Conservation (phyloP, 1,140 invertebrate species). For the Lamellibrachia luymesi region DNA sequence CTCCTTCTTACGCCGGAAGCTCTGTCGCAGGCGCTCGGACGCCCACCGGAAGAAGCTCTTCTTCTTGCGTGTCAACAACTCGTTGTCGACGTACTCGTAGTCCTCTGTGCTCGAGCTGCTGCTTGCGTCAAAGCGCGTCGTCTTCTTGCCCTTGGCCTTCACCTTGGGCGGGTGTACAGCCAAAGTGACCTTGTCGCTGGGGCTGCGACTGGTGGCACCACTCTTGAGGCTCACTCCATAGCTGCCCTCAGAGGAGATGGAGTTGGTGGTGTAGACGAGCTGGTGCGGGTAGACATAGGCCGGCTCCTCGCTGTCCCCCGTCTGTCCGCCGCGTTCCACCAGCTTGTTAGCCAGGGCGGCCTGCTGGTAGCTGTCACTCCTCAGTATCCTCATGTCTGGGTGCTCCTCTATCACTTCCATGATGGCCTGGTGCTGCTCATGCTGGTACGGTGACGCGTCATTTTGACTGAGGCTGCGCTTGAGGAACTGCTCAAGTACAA, state of each 20-base stretch:
- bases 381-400: neutral
- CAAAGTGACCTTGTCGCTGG: neutral
- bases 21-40: slow-evolving; percentile 26
- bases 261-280: neutral
- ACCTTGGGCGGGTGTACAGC: slow-evolving; percentile 12
- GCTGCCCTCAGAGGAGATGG: slow-evolving; percentile 15
- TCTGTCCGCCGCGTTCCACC: neutral
- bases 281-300: neutral
- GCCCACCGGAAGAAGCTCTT: slow-evolving; percentile 29
- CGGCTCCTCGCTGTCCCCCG: neutral
- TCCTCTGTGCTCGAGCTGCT: slow-evolving; percentile 28
- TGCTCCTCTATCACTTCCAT: neutral
- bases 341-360: neutral
- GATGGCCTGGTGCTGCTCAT: neutral
- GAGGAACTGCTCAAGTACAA: slow-evolving; percentile 25
- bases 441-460: neutral
- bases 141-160: slow-evolving; percentile 19
- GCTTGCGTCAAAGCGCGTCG: neutral
- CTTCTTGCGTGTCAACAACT: slow-evolving; percentile 28
- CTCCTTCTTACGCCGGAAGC: slow-evolving; percentile 20
- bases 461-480: slow-evolving; percentile 6
- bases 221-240: slow-evolving; percentile 9
- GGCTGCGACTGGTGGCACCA: slow-evolving; percentile 9
- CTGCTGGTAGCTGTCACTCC: slow-evolving; percentile 10
- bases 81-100: slow-evolving; percentile 27